Base-by-base conservation (phyloP, 2,797 vertebrate species). In the Sebastes nivosus region DNA sequence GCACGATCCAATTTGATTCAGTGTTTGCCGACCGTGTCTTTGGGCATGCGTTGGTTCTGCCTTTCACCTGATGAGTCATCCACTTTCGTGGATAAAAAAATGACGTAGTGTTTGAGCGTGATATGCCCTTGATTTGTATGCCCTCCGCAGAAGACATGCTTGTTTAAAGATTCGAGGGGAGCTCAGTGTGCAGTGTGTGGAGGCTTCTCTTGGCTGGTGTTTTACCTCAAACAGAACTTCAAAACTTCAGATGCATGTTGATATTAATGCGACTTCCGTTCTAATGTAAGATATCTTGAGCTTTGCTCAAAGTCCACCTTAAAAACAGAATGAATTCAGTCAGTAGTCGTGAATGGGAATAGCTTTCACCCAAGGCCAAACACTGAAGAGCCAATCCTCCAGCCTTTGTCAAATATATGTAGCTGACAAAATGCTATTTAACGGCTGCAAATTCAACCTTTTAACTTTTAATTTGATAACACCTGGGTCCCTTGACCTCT, bases 11-110 rank as follows among this genome's bases (percentile, higher is more conserved):
- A 84, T 86, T 81, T 63, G 67, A 77, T 68, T 57, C 78, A 4
- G 75, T 69, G 75, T 88, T 90, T 83, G 67, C 70, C 20, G 54
- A 72, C 18, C 42, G 54, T 77, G 87, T 68, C 67, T 68, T 60
- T 38, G 54, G 73, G 52, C 65, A 50, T 10, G 46, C 9, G n/a
- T 8, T 52, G 61, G 71, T 46, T 64, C 64, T 57, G 25, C 80
- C 78, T 81, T 68, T 82, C 64, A 65, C 81, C 69, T 50, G 77
- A 81, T 86, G 83, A 90, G 55, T 90, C 86, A 87, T 34, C 55
- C 55, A 38, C 50, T 61, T 63, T 25, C 61, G 29, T 46, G 60
- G 38, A 24, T 34, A 27, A 79, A 34, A 66, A 61, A 34, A 55
- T 60, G 64, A 66, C 18, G 63, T 65, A 3, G 30, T 52, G 38